Evolutionary conservation across 2,797 vertebrate species (phyloP).

Genomic region (Sebastes itinus): DNA sequence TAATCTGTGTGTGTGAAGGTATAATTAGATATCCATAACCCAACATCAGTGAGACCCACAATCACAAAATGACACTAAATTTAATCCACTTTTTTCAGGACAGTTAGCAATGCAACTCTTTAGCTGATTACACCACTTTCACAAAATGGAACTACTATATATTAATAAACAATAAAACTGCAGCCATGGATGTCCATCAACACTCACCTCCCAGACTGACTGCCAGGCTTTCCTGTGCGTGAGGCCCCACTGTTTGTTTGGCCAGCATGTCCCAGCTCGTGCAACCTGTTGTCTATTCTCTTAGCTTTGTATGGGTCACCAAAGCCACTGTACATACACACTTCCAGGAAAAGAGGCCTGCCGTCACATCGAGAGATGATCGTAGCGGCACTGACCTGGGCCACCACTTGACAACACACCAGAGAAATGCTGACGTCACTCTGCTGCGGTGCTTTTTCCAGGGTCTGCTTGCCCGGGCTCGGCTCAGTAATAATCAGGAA

Average conservation of each 20-base stretch:
- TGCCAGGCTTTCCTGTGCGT: conserved; percentile 39
- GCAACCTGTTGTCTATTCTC: conserved; percentile 55
- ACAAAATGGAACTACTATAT: neutral
- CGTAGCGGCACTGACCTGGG: conserved; percentile 42
- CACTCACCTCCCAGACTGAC: neutral
- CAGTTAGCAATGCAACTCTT: neutral
- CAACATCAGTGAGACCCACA: neutral
- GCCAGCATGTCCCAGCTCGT: conserved; percentile 55
- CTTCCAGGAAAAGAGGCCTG: conserved; percentile 70
- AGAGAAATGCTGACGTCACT: conserved; percentile 71
- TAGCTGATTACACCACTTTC: neutral
- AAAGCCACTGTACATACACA: conserved; percentile 67
- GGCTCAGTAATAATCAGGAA: conserved; percentile 58
- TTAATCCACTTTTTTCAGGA: neutral
- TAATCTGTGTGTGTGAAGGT: neutral
- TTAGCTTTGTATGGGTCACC: conserved; percentile 57
- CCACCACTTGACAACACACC: conserved; percentile 49
- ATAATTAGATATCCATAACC: neutral
- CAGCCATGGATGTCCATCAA: conserved; percentile 4
- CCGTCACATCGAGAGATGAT: conserved; percentile 33
- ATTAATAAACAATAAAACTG: neutral
- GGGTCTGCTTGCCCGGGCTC: conserved; percentile 46
- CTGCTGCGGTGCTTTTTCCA: conserved; percentile 56
- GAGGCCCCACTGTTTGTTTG: conserved; percentile 64
- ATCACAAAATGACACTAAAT: neutral